Conservation (phyloP, 2,888 invertebrate species). For the Lutraria lutraria region DNA sequence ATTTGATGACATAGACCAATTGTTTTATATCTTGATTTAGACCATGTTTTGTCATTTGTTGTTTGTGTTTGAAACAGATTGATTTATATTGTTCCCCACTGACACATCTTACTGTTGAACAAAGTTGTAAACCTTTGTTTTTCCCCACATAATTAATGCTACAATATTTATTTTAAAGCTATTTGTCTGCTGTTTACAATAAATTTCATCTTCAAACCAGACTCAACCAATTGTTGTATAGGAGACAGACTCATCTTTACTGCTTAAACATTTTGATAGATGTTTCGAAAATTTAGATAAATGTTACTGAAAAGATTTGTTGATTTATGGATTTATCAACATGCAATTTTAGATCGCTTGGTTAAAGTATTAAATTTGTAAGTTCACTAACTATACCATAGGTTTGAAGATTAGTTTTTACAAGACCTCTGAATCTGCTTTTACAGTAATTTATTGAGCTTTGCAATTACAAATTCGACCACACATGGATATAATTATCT, state of each 20-base stretch:
- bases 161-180: not conserved
- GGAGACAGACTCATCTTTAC: not conserved
- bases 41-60: not conserved
- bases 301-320: too few relatives aligned
- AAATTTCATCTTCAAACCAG: not conserved
- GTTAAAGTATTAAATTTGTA: too few relatives aligned
- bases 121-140: not conserved
- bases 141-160: not conserved
- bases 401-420: too few relatives aligned
- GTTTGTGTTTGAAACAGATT: not conserved
- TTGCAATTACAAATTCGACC: too few relatives aligned
- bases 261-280: not conserved
- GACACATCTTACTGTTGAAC: not conserved
- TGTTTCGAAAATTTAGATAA: too few relatives aligned
- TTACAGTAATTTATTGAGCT: too few relatives aligned
- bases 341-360: too few relatives aligned
- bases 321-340: too few relatives aligned
- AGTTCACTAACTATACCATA: too few relatives aligned
- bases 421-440: too few relatives aligned
- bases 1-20: not conserved
- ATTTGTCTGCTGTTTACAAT: not conserved
- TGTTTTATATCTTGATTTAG: not conserved
- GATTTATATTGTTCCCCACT: not conserved
- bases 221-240: not conserved
- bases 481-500: too few relatives aligned